phyloP scores from a whole-genome alignment of 64 coral and sea anemone species.

The Orbicella faveolata region DNA sequence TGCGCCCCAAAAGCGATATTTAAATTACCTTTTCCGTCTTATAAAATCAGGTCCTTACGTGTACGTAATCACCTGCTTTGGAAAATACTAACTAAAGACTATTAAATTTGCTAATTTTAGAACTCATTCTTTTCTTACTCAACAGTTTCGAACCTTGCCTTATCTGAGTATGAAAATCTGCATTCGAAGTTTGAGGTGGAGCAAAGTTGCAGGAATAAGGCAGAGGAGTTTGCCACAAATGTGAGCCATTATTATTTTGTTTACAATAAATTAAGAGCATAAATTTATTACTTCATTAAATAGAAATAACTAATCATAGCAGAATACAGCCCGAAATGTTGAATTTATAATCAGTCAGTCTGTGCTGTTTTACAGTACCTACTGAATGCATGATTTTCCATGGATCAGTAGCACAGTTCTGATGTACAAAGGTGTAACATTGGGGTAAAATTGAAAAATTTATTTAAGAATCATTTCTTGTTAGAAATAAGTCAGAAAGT shows the following conservation, averaged over 20 bases:
- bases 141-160: conserved; percentile 88
- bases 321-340: no score
- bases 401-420: not conserved
- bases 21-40: no score
- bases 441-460: not conserved
- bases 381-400: no score
- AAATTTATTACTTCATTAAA: no score
- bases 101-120: not conserved
- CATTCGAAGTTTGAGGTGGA: conserved; percentile 91
- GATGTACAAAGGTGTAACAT: not conserved
- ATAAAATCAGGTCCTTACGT: no score
- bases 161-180: conserved; percentile 96
- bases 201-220: conserved; percentile 88
- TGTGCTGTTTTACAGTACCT: no score
- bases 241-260: conserved; percentile 18
- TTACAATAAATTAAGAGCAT: no score
- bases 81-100: not conserved
- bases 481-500: conserved; percentile 15
- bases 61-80: no score
- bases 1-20: no score
- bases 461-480: not conserved
- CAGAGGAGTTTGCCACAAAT: conserved; percentile 93
- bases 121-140: not conserved
- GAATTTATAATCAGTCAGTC: no score
- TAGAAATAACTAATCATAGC: no score